Evolutionary conservation across 1,140 invertebrate genomes (phyloP), one percentile per base, ranked within the genome.

Genomic region (Bombus terrestris): DNA sequence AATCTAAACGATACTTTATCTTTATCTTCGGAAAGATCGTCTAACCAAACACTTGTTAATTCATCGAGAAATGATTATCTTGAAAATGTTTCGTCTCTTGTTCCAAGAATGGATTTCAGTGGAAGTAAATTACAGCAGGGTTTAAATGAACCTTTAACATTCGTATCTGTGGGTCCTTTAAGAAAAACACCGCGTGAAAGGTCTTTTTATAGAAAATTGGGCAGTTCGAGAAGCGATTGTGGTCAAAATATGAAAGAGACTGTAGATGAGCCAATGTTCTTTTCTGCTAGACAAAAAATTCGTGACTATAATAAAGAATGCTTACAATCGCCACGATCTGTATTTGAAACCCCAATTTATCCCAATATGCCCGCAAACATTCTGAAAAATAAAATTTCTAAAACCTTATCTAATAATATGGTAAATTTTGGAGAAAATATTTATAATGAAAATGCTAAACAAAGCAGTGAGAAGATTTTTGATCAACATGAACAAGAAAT

Each of bases 21-120:
- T 41, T 18, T 86, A 57, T 80, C 85, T 15, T 82, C 86, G 22
- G 57, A 62, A 32, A 73, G 41, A 37, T 88, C 73, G 64, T 39
- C 68, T 15, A 47, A 32, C 32, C 22, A 53, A 6, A 12, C 32
- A 1, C n/a, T 59, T 15, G 13, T 13, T 2, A 10, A 39, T 35
- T 41, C 41, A 1, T 37, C 74, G 43, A 57, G 68, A 2, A 79
- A 59, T 4, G 22, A 59, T n/a, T 37, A 3, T 10, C 25, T 62
- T 6, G 37, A 62, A 10, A 62, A 39, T 15, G 22, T 59, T 1
- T 5, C 74, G 10, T 76, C 74, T 35, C 4, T 32, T 15, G 37
- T 41, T 5, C 22, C n/a, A 9, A 53, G 18, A 4, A 53, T 53
- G n/a, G 5, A 47, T 35, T 53, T 53, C 18, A 35, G 10, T 32